phyloP scores from a whole-genome alignment of 2,888 invertebrate genomes.

The Drosophila testacea region DNA sequence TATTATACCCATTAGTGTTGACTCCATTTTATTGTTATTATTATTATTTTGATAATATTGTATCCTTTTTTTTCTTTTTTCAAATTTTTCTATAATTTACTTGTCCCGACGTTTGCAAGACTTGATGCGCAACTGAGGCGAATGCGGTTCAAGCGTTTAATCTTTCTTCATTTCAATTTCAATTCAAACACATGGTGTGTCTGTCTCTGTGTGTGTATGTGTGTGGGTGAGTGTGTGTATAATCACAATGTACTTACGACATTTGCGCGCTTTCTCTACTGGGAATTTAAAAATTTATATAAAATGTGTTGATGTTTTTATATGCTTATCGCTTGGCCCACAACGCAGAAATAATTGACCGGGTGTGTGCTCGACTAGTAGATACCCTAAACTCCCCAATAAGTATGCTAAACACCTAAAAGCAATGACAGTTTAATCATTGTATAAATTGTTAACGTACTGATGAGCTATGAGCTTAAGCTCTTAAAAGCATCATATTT shows the following conservation, averaged over 20 bases:
- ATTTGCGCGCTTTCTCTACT: slow-evolving; percentile 69
- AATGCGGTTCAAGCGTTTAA: slow-evolving; percentile 43
- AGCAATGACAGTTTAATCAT: no score
- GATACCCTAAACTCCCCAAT: slow-evolving; percentile 30
- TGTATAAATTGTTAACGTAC: no score
- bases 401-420: slow-evolving; percentile 20
- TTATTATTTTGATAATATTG: slow-evolving; percentile 7
- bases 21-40: slow-evolving; percentile 30
- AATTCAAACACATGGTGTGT: slow-evolving; percentile 31
- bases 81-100: not conserved
- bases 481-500: no score
- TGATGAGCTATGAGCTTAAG: no score
- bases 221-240: slow-evolving; percentile 30
- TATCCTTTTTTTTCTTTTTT: not conserved
- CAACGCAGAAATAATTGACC: slow-evolving; percentile 44
- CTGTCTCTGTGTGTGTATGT: slow-evolving; percentile 11
- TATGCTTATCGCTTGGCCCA: slow-evolving; percentile 53
- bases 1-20: slow-evolving; percentile 13
- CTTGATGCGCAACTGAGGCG: slow-evolving; percentile 66
- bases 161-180: slow-evolving; percentile 48
- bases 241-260: slow-evolving; percentile 56
- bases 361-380: slow-evolving; percentile 19
- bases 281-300: slow-evolving; percentile 48
- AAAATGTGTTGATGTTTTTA: slow-evolving; percentile 57
- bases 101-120: slow-evolving; percentile 67